Evolutionary conservation across 1,140 invertebrate genomes (phyloP).

Genomic region (Diuraphis noxia): DNA sequence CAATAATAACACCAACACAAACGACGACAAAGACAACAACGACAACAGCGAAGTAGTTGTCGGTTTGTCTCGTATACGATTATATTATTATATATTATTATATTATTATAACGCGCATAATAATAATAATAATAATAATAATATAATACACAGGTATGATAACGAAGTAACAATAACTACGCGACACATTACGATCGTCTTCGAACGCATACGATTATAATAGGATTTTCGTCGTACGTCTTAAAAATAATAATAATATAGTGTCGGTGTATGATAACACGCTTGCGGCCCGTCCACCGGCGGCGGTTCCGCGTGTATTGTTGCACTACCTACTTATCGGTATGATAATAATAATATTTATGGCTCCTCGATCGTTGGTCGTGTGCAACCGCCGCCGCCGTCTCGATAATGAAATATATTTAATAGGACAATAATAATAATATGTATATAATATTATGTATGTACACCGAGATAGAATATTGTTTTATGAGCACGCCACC

Average conservation of each 20-base stretch:
- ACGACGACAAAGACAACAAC: not conserved
- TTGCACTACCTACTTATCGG: not conserved
- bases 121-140: too few species aligned
- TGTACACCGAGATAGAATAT: not conserved
- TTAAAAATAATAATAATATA: not conserved
- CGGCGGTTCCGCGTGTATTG: not conserved
- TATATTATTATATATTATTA: too few species aligned
- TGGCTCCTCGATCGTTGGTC: not conserved
- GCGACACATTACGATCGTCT: not conserved
- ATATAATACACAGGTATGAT: too few species aligned
- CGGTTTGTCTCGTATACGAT: not conserved
- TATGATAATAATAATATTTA: not conserved
- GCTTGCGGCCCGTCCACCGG: not conserved
- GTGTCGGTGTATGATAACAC: not conserved
- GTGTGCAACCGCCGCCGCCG: not conserved
- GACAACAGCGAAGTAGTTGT: not conserved
- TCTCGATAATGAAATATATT: conserved; percentile 9
- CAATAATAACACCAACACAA: not conserved
- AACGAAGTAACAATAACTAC: not conserved
- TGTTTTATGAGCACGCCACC: not conserved
- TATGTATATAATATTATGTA: not conserved
- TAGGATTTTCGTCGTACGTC: not conserved
- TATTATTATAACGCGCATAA: not conserved
- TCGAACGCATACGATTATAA: not conserved
- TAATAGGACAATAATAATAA: not conserved